Evolutionary conservation across 1,140 invertebrate species (phyloP), one percentile per base, ranked within the genome.

Genomic region (Drosophila lacertosa): DNA sequence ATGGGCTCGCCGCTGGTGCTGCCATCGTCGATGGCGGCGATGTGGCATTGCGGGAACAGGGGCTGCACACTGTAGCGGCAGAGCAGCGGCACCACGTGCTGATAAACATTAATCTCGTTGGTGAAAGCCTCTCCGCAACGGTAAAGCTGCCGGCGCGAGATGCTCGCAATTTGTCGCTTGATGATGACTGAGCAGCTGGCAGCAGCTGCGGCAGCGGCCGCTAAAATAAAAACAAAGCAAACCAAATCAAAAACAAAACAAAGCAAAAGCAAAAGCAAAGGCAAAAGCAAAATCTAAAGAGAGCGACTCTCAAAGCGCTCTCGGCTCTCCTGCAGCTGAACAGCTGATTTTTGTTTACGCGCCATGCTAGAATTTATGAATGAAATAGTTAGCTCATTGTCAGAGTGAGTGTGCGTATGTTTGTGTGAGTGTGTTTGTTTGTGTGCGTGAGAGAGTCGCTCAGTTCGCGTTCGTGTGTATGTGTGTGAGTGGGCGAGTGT

Each of bases 61-160:
- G 68, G 64, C n/a, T 81, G 58, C 2, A 57, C 59, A 18, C 76
- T 82, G 53, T 89, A 77, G 51, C 74, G 60, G 16, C 74, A 60
- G 7, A 91, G 64, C 3, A 89, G 22, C 5, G 90, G 90, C 9
- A 91, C 76, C 22, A 91, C 45, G 39, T 91, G 63, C 18, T 58
- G 76, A 45, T 91, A 91, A 18, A 86, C 89, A 10, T 77, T 77
- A 33, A 91, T 91, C 60, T 91, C 90, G 50, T 91, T 91, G 24
- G 40, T 66, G 37, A 91, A 91, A 18, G 90, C 90, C 74, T 89
- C 84, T 29, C 78, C 75, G 45, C 90, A 91, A 10, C 90, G 80
- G 60, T 91, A 91, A 0, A 91, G 75, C 59, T 89, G 71, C 1
- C 90, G 77, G 7, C 90, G 81, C 0, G 89, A 89, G 51, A 77